A percentile compares a stretch with the other conserved stretches of the same genome.
Conservation (phyloP, 2,888 invertebrate species). For the Torymus tubicola region DNA sequence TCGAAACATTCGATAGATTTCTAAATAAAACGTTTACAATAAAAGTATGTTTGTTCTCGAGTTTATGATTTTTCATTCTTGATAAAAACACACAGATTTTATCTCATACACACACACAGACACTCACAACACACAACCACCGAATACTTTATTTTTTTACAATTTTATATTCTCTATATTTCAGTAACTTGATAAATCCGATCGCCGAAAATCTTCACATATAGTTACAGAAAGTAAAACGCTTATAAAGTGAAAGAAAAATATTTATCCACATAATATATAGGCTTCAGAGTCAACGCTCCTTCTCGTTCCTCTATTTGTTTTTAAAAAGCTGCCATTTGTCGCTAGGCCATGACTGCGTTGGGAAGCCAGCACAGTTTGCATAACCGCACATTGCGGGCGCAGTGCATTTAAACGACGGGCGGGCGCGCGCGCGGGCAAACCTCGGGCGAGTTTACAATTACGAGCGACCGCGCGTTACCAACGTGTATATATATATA, state of each 20-base stretch:
- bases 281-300: no score
- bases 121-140: no score
- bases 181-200: no score
- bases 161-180: no score
- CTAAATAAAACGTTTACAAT: no score
- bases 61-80: no score
- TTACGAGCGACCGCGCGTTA: constrained; percentile 20
- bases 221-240: background rate
- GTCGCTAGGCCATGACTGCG: background rate
- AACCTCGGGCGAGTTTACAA: constrained; percentile 45
- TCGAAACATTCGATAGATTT: no score
- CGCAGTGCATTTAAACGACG: constrained; percentile 23
- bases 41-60: no score
- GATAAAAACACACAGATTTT: no score
- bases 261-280: constrained; percentile 18
- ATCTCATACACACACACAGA: no score
- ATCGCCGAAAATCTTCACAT: no score
- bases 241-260: constrained; percentile 36
- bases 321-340: constrained; percentile 43
- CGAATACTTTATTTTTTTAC: no score
- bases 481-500: constrained; percentile 22
- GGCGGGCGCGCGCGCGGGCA: constrained; percentile 3
- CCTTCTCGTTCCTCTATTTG: constrained; percentile 25
- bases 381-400: constrained; percentile 36
- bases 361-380: constrained; percentile 24